Base-by-base conservation (phyloP, 92 coral and sea anemone genomes). In the Actinernus sp. region DNA sequence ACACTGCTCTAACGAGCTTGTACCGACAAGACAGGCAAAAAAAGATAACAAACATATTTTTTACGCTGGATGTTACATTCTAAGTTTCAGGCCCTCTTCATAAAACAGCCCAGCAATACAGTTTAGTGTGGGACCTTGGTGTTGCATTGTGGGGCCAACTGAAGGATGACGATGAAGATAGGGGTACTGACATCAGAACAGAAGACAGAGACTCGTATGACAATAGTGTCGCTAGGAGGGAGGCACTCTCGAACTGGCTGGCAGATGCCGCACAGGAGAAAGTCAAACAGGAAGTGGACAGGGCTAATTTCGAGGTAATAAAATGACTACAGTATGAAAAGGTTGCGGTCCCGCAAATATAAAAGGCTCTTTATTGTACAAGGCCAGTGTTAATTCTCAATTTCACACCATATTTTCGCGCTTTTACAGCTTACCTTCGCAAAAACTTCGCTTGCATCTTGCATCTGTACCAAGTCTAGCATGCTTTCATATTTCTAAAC, bases 121-220 rank as follows among this genome's bases (percentile, higher is more conserved):
- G 90, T 59, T 63, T 89, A 13, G 96, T 91, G 22, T 91, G 97
- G 99, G 97, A 95, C 54, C 57, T 95, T 17, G 92, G 65, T 6
- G 99, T 87, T 33, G 92, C 99, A 9, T 78, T 95, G 22, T 95
- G 99, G 99, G 99, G 97, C 25, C 79, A 43, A 41, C 88, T 84
- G 20, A 68, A 48, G 27, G 78, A 82, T 25, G 18, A 58, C 2
- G 76, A 66, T 2, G 83, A 85, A 19, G 78, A 63, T 12, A 44
- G 44, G 51, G 63, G 73, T 11, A 61, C 63, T 2, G 73, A 61
- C 37, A 38, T 53, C 33, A 26, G 7, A 28, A 26, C 47, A 9
- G 87, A 72, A 18, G 83, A 76, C 33, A 64, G 65, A 13, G 88
- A 82, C 40, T 38, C 84, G 0, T 95, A 95, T 36, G 81, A 84